These are phyloP conservation scores for Linnaemya vulpina DNA, from an alignment of 2,888 invertebrate species.

Conservation along the genomic window DNA sequence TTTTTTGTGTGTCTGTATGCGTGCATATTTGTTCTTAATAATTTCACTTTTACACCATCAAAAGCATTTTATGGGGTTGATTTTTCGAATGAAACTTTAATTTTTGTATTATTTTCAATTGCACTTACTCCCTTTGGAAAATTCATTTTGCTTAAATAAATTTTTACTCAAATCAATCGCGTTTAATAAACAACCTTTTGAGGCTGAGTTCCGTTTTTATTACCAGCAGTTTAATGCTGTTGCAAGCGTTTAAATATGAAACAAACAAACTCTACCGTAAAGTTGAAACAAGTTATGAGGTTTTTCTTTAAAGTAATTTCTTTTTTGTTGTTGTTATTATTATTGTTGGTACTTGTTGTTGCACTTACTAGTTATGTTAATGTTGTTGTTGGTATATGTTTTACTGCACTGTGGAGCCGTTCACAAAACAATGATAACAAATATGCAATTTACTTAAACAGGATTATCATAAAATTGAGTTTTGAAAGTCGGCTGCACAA, in stretches of 20 bases:
- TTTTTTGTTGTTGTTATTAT: not conserved
- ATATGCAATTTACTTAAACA: too few relatives aligned
- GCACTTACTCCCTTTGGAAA: constrained; percentile 79
- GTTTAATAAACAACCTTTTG: constrained; percentile 64
- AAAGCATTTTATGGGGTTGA: too few relatives aligned
- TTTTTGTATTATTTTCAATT: not conserved
- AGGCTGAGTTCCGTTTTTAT: constrained; percentile 65
- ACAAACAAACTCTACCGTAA: constrained; percentile 48
- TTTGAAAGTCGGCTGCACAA: too few relatives aligned
- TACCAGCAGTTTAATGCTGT: constrained; percentile 50
- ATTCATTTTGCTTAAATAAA: constrained; percentile 72
- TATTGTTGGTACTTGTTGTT: constrained; percentile 19
- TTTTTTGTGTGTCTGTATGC: too few relatives aligned
- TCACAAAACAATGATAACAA: too few relatives aligned
- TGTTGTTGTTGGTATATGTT: constrained; percentile 20
- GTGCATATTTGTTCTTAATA: not conserved
- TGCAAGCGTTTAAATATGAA: constrained; percentile 69
- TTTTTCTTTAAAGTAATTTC: constrained; percentile 17
- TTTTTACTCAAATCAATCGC: constrained; percentile 26
- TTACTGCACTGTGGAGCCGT: not conserved
- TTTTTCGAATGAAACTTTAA: too few relatives aligned
- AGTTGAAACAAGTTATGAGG: constrained; percentile 63
- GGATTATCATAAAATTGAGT: too few relatives aligned
- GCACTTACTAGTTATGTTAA: constrained; percentile 27
- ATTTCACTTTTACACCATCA: not conserved